Conservation (phyloP, 2,113 vertebrate species). For the Lethenteron camtschaticum region DNA sequence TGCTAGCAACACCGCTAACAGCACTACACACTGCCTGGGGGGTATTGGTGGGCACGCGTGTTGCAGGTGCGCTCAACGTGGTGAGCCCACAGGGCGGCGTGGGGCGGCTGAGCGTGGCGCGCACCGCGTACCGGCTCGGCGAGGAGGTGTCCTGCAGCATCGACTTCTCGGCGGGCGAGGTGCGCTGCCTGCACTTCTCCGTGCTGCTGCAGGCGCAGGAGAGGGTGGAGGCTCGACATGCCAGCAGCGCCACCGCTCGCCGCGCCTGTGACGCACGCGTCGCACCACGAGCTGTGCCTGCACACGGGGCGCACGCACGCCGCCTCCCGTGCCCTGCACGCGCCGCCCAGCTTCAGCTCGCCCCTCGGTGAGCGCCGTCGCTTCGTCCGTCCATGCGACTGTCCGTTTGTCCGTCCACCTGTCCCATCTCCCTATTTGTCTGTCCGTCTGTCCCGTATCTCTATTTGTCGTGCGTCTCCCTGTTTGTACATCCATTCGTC, state of each 20-base stretch:
- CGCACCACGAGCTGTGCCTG: constrained; percentile 77
- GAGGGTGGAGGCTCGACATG: constrained; percentile 35
- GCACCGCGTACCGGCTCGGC: constrained; percentile 70
- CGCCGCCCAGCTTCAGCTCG: constrained; percentile 54
- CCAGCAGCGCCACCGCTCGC: constrained; percentile 34
- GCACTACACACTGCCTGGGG: too few relatives aligned
- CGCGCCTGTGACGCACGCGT: constrained; percentile 39
- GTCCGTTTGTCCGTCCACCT: too few relatives aligned
- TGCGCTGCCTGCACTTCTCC: constrained; percentile 73
- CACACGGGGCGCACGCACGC: constrained; percentile 78
- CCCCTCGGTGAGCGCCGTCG: too few relatives aligned
- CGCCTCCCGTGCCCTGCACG: constrained; percentile 74
- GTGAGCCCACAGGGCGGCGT: constrained; percentile 73
- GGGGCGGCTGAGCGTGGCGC: constrained; percentile 86
- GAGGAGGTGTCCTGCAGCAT: constrained; percentile 83
- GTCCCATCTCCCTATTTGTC: too few relatives aligned
- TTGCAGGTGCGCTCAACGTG: constrained; percentile 71
- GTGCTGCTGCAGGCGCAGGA: constrained; percentile 82
- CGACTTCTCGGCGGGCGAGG: constrained; percentile 71
- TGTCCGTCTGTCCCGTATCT: too few relatives aligned
- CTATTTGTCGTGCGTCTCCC: too few relatives aligned
- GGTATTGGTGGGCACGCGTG: too few relatives aligned
- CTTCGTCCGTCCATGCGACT: too few relatives aligned
- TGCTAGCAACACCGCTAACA: too few relatives aligned
- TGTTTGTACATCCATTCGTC: too few relatives aligned